These are phyloP conservation scores for Pygathrix nemaeus DNA, from an alignment of 2,113 vertebrate species.

Conservation along the genomic window DNA sequence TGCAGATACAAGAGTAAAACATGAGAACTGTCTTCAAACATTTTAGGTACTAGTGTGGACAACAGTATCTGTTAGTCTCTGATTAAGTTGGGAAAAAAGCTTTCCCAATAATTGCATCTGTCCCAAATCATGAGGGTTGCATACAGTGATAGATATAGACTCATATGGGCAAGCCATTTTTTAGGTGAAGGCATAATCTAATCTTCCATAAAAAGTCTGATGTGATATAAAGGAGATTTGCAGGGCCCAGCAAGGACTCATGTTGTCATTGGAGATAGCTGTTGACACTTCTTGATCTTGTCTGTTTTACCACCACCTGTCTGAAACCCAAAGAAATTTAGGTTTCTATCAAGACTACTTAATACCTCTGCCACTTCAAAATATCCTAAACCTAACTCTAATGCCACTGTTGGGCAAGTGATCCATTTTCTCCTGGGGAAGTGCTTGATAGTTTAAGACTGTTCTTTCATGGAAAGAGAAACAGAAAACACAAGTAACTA, in stretches of 20 bases:
- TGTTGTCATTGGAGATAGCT: not conserved
- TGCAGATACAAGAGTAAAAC: not conserved
- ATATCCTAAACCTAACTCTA: not conserved
- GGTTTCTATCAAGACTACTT: not conserved
- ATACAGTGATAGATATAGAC: not conserved
- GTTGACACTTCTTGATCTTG: not conserved
- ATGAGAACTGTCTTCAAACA: not conserved
- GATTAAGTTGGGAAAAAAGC: not conserved
- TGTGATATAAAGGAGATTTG: not conserved
- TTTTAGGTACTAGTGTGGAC: not conserved
- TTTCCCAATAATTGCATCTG: not conserved
- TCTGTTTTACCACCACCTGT: not conserved
- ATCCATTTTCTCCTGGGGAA: not conserved
- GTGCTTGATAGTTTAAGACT: not conserved
- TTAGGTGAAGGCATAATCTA: not conserved
- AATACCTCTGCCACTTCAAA: conserved; percentile 21
- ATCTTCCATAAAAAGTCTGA: not conserved
- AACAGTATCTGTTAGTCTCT: not conserved
- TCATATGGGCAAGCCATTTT: not conserved
- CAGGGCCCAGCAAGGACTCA: not conserved
- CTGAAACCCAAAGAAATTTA: not conserved
- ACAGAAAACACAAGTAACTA: conserved; percentile 18
- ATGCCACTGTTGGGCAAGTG: not conserved
- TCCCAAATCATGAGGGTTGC: not conserved
- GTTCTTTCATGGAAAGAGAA: conserved; percentile 35